Percentiles rank a stretch among this genome's conserved stretches.
phyloP scores from a whole-genome alignment of 2,888 invertebrate genomes.

The Drosophila silvestris region DNA sequence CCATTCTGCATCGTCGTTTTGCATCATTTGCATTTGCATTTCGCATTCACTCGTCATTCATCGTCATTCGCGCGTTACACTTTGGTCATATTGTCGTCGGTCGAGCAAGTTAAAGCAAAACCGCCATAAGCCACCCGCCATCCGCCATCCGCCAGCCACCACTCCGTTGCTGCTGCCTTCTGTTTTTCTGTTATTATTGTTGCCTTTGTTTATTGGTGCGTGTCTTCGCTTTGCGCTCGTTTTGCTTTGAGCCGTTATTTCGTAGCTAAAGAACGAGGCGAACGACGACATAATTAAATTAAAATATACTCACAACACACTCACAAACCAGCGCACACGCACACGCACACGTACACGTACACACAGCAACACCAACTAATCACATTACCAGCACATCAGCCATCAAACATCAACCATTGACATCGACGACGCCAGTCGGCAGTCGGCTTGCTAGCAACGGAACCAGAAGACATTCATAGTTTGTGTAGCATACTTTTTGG shows the following conservation, averaged over 20 bases:
- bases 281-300: constrained; percentile 73
- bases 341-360: constrained; percentile 13
- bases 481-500: constrained; percentile 76
- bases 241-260: constrained; percentile 69
- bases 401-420: constrained; percentile 48
- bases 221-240: constrained; percentile 61
- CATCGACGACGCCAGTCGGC: constrained; percentile 55
- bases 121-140: not conserved
- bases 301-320: constrained; percentile 68
- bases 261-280: constrained; percentile 46
- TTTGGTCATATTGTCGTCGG: constrained; percentile 23
- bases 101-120: constrained; percentile 7
- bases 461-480: constrained; percentile 56
- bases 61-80: constrained; percentile 31
- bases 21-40: constrained; percentile 28
- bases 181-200: constrained; percentile 63
- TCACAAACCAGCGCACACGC: constrained; percentile 17
- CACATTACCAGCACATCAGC: constrained; percentile 74
- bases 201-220: constrained; percentile 76
- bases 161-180: constrained; percentile 24
- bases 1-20: constrained; percentile 37
- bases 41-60: constrained; percentile 47
- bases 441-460: constrained; percentile 37
- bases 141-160: not conserved
- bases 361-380: constrained; percentile 57